These are phyloP conservation scores for Oxycera nigricornis DNA, from an alignment of 2,888 invertebrate genomes.

Conservation along the genomic window DNA sequence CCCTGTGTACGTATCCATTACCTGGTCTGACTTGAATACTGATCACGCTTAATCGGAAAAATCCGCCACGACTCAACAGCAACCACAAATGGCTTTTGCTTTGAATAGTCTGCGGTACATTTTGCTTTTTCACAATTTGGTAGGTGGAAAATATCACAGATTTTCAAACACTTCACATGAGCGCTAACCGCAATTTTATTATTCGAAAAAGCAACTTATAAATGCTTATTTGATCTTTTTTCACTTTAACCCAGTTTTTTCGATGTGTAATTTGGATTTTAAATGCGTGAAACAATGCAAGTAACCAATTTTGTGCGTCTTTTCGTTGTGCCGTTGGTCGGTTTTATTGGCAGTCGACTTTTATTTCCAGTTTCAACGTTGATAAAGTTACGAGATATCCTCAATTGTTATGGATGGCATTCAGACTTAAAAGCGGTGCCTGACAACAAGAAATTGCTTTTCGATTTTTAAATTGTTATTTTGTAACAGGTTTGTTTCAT, in stretches of 20 bases:
- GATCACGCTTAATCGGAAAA: conserved; percentile 6
- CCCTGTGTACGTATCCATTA: background rate
- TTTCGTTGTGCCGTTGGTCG: background rate
- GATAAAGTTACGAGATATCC: too few relatives aligned
- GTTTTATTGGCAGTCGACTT: too few relatives aligned
- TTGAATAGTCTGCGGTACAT: background rate
- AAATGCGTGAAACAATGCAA: background rate
- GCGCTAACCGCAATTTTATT: background rate
- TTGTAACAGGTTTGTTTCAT: too few relatives aligned
- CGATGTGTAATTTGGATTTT: background rate
- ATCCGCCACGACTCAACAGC: background rate
- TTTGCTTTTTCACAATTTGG: background rate
- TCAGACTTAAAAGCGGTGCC: too few relatives aligned
- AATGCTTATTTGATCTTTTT: background rate
- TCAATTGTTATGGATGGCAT: too few relatives aligned
- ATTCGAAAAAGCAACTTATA: background rate
- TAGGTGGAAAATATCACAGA: background rate
- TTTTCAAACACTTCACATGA: background rate
- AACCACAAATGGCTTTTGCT: background rate
- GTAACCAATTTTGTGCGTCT: background rate
- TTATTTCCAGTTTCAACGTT: too few relatives aligned
- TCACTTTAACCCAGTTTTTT: background rate
- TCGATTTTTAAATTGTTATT: too few relatives aligned
- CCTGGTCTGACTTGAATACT: background rate
- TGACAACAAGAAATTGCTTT: too few relatives aligned